phyloP scores from a whole-genome alignment of 2,888 invertebrate species.

The Calliopum simillimum region DNA sequence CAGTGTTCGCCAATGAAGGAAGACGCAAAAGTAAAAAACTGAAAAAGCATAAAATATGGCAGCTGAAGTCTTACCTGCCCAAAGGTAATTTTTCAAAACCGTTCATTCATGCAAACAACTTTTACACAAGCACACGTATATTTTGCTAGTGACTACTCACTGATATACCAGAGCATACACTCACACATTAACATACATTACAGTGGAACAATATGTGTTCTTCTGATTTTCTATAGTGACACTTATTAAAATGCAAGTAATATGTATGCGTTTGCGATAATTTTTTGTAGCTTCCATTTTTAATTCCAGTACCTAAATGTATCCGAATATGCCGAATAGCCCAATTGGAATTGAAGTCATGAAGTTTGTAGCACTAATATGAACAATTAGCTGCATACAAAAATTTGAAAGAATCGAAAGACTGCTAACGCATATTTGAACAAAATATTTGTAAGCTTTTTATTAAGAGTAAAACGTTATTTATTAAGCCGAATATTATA shows the following conservation, averaged over 20 bases:
- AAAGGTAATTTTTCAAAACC: constrained; percentile 33
- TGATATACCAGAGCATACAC: background rate
- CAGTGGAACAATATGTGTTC: background rate
- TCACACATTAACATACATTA: constrained; percentile 12
- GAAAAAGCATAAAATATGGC: constrained; percentile 22
- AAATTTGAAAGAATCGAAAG: too few relatives aligned
- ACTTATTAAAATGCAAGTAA: background rate
- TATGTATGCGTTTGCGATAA: constrained; percentile 6
- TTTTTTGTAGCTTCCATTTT: too few relatives aligned
- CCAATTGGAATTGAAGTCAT: too few relatives aligned
- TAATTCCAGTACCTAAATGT: too few relatives aligned
- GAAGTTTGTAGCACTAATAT: too few relatives aligned
- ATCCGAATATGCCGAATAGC: too few relatives aligned
- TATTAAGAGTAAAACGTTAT: too few relatives aligned
- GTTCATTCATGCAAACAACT: constrained; percentile 21
- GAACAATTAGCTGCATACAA: too few relatives aligned
- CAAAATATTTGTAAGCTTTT: too few relatives aligned
- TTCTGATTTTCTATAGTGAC: background rate
- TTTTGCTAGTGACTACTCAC: background rate
- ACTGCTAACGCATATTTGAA: too few relatives aligned
- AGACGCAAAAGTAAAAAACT: constrained; percentile 4
- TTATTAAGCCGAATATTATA: too few relatives aligned
- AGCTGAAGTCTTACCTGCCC: constrained; percentile 31
- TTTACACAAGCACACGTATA: constrained; percentile 22
- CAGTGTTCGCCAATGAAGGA: too few relatives aligned